Evolutionary conservation across 2,113 vertebrate species (phyloP).

Genomic region (Leptobrachium leishanense): DNA sequence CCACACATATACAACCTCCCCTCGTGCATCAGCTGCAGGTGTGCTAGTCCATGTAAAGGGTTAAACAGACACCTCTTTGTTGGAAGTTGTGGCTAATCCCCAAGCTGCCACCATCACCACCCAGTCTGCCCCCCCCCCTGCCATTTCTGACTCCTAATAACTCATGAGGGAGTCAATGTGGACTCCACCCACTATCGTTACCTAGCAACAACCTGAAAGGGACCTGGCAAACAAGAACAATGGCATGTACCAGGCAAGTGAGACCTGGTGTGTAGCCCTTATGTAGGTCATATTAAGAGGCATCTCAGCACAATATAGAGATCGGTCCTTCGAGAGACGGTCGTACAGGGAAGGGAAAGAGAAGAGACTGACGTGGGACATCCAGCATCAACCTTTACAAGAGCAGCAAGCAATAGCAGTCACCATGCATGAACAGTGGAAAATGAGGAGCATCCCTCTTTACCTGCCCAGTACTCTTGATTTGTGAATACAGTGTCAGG

Average conservation of each 20-base stretch:
- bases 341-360: too few relatives aligned
- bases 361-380: too few relatives aligned
- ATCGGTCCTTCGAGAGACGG: neutral
- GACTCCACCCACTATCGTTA: neutral
- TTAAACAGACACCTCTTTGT: neutral
- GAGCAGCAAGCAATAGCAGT: too few relatives aligned
- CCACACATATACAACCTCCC: neutral
- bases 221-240: neutral
- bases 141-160: conserved; percentile 2
- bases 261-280: neutral
- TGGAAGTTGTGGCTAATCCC: neutral
- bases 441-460: too few relatives aligned
- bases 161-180: accelerated
- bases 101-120: neutral
- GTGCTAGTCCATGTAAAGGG: neutral
- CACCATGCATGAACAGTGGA: too few relatives aligned
- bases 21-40: neutral
- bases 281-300: neutral
- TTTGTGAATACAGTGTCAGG: too few relatives aligned
- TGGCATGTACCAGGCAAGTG: neutral
- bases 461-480: too few relatives aligned
- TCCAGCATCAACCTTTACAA: too few relatives aligned
- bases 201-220: neutral
- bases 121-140: neutral
- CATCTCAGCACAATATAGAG: neutral